Conservation (phyloP, 2,888 invertebrate species). For the Caenorhabditis sulstoni region DNA sequence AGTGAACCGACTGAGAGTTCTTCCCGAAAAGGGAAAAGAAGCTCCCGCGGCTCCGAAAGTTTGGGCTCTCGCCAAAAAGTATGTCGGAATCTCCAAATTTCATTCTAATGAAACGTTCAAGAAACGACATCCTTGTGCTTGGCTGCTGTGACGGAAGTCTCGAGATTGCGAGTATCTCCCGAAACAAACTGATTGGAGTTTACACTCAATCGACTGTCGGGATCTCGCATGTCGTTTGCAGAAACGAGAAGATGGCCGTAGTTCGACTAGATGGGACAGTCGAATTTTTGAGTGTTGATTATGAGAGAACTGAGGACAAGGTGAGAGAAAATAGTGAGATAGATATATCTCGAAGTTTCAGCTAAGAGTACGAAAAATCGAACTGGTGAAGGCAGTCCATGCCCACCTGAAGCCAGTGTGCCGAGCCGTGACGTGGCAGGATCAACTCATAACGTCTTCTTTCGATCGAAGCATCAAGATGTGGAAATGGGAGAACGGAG, state of each 20-base stretch:
- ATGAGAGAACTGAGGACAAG: conserved; percentile 23
- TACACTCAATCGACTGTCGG: conserved; percentile 55
- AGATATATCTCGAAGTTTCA: neutral
- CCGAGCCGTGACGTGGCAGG: conserved; percentile 42
- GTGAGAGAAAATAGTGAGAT: conserved; percentile 11
- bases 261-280: conserved; percentile 73
- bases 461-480: conserved; percentile 63
- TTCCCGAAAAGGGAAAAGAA: conserved; percentile 40
- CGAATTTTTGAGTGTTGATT: conserved; percentile 68
- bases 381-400: conserved; percentile 39
- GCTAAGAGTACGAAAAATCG: conserved; percentile 57
- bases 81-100: neutral
- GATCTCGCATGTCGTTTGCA: conserved; percentile 52
- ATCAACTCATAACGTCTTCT: conserved; percentile 50
- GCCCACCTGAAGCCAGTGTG: conserved; percentile 70
- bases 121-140: conserved; percentile 60
- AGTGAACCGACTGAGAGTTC: conserved; percentile 47
- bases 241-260: conserved; percentile 63
- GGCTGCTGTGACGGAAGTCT: conserved; percentile 76
- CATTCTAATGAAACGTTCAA: conserved; percentile 24
- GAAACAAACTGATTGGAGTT: conserved; percentile 66
- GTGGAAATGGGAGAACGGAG: conserved; percentile 65
- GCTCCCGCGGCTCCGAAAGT: conserved; percentile 55
- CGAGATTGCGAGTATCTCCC: conserved; percentile 65
- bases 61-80: conserved; percentile 65